Evolutionary conservation across 2,797 vertebrate genomes (phyloP), one percentile per base, ranked within the genome.

Genomic region (Chromis chromis): DNA sequence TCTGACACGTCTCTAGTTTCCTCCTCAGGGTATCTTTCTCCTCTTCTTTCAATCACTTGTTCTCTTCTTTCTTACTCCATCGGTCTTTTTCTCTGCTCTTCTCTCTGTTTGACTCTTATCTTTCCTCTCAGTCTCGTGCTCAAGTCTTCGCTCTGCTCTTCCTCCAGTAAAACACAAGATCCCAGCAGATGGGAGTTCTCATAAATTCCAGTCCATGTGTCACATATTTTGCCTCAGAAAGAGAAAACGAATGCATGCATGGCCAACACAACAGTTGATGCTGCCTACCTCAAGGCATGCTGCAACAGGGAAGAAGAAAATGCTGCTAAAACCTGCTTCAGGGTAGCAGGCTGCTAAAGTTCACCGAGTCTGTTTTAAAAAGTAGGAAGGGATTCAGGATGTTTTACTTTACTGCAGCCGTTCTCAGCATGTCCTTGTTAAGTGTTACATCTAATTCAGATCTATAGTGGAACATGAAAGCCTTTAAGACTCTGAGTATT

Each of bases 1-100:
- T 63, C 87, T 81, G 82, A 85, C 86, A 77, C 72, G 69, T 88
- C 86, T 93, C 86, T 54, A 55, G 81, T 91, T 91, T 90, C 89
- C 78, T 87, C 70, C 86, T 89, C 62, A 3, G 64, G 79, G 63
- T 52, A 17, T 80, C 63, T 64, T 31, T 67, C 65, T 42, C 73
- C 59, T 24, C 31, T 16, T 55, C 46, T 58, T 49, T 67, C 55
- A 68, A 48, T 63, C 74, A 48, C 25, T 70, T 44, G 24, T 53
- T 71, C 58, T 74, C 61, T 59, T 42, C 60, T 68, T 49, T 19
- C 44, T n/a, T 17, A 19, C 25, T 49, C 72, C 62, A 58, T 66
- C 57, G 33, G 44, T 66, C 44, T 27, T 36, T 52, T 55, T 67
- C 42, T 44, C 40, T 31, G 49, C 59, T 63, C 62, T 67, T 49